Evolutionary conservation across 35 echinoderm and acorn worm genomes (phyloP).

Genomic region (Acanthaster planci): DNA sequence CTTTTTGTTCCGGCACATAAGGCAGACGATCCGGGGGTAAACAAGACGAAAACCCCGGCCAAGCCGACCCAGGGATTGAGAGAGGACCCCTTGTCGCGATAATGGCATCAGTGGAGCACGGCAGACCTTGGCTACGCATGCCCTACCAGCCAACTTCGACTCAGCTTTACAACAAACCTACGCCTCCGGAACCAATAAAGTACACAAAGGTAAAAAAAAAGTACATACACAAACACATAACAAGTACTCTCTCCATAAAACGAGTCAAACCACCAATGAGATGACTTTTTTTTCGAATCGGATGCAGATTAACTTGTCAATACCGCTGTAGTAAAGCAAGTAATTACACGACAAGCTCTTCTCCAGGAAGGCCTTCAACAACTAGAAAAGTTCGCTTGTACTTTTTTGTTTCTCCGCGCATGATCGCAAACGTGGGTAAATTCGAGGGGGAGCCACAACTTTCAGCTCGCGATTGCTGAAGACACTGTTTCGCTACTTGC

Average conservation of each 20-base stretch:
- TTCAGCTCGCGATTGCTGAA: too few species aligned
- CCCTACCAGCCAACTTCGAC: background rate
- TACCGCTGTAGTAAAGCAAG: background rate
- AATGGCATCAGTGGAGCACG: background rate
- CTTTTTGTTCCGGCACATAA: too few species aligned
- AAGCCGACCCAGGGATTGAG: too few species aligned
- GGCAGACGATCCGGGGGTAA: too few species aligned
- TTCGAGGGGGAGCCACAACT: too few species aligned
- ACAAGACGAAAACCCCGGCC: too few species aligned
- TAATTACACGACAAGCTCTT: background rate
- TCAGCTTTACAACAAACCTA: background rate
- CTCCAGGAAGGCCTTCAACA: background rate
- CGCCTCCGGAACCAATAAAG: background rate
- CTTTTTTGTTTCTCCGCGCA: background rate
- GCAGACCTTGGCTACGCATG: conserved; percentile 12
- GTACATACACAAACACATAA: background rate
- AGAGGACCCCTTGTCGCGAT: background rate
- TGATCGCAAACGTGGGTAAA: background rate
- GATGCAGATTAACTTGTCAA: background rate
- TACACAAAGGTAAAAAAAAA: background rate
- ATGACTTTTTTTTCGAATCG: background rate
- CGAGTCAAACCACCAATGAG: background rate
- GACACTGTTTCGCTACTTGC: too few species aligned
- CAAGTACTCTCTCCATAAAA: background rate
- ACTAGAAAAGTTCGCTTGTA: background rate